Conservation (phyloP, 35 echinoderm and acorn worm species). For the Ptychodera flava region DNA sequence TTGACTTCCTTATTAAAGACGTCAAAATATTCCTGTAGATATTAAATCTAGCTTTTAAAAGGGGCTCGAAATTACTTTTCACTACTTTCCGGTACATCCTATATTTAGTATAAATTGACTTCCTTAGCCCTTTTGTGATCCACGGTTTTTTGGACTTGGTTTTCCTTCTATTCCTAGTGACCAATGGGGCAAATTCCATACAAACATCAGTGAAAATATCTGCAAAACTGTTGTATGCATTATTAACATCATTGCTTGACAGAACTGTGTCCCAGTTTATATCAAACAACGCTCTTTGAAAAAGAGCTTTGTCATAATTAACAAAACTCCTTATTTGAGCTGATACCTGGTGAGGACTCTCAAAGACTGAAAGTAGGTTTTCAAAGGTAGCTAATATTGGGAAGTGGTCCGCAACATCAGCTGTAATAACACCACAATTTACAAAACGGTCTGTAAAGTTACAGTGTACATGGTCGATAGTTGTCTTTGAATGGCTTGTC, state of each 20-base stretch:
- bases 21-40: constrained; percentile 8
- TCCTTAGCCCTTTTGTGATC: background rate
- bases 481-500: background rate
- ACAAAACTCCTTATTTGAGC: background rate
- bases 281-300: background rate
- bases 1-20: background rate
- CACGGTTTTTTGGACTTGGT: background rate
- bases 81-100: background rate
- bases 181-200: background rate
- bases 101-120: background rate
- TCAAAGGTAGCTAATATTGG: background rate
- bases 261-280: background rate
- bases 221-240: background rate
- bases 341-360: background rate
- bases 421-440: background rate
- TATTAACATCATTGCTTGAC: background rate
- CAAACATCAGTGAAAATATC: background rate
- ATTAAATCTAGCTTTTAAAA: background rate
- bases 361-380: background rate
- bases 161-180: background rate
- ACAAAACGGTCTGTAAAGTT: background rate
- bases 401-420: constrained; percentile 3
- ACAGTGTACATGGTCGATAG: background rate
- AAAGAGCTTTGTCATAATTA: background rate
- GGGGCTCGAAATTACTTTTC: background rate